Base-by-base conservation (phyloP, 2,797 vertebrate genomes). In the Phaenicophaeus curvirostris region DNA sequence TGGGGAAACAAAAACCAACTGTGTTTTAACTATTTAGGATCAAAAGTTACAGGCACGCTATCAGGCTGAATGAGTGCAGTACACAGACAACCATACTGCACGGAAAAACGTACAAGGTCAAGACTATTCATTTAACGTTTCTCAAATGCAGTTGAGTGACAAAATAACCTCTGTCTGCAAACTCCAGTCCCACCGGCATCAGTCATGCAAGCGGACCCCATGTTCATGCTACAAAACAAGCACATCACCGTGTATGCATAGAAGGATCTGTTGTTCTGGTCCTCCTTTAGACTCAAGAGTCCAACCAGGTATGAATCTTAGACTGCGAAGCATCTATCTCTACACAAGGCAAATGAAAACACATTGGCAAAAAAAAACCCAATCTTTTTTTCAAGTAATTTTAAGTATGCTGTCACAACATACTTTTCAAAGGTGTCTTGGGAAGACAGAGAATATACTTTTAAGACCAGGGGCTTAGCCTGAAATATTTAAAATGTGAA, bases 181-280 rank as follows among this genome's bases (percentile, higher is more conserved):
- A 81, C 11, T 48, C 14, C 17, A 67, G 31, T 41, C 44, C 20
- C 21, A 15, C 1, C 1, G 2, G n/a, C 48, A 63, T 6, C 31
- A 71, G 8, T 41, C 35, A 35, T 1, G 5, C n/a, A 81, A 35
- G 17, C 1, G 5, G 25, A 61, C 23, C 4, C 8, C 15, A 44
- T 16, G 17, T 16, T 18, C 42, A 28, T 5, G 11, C 35, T 59
- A 67, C 20, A 25, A 44, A 68, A 69, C 9, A 59, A 61, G 37
- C 1, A 9, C 30, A 65, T 46, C 28, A 37, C 37, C 4, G 1
- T 0, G 6, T 5, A 30, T 3, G 10, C 12, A 25, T 0, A 1
- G 12, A 76, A 35, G 12, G 33, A 62, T 27, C 27, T 54, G 9
- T 23, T 81, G 39, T 30, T 65, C 25, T 2, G 48, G n/a, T 44